Conservation (phyloP, 2,888 invertebrate species). For the Nowickia ferox region DNA sequence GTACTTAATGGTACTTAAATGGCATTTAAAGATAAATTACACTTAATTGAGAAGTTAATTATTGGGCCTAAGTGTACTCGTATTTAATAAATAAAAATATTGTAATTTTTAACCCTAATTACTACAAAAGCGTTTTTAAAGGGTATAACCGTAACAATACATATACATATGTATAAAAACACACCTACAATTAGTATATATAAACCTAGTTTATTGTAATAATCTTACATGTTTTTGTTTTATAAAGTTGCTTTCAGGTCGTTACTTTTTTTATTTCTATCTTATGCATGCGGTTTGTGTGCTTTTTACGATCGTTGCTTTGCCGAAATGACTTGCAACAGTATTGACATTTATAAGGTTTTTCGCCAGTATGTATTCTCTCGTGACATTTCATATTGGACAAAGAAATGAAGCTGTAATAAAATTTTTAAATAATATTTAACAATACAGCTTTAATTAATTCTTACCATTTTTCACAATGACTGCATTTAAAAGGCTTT, state of each 20-base stretch:
- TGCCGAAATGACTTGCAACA: constrained; percentile 83
- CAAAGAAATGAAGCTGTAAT: constrained; percentile 44
- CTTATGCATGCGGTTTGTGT: constrained; percentile 79
- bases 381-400: constrained; percentile 44
- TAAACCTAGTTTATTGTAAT: not conserved
- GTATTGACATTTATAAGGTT: constrained; percentile 84
- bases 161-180: not conserved
- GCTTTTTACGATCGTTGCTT: constrained; percentile 74
- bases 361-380: constrained; percentile 78
- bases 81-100: no score
- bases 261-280: constrained; percentile 17
- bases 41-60: no score
- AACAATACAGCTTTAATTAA: not conserved
- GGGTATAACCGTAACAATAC: no score
- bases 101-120: no score
- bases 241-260: not conserved
- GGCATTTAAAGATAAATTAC: no score
- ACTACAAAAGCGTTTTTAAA: no score
- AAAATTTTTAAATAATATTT: not conserved
- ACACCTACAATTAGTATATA: not conserved
- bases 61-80: no score
- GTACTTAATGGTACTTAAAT: no score
- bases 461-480: constrained; percentile 77
- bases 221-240: constrained; percentile 2
- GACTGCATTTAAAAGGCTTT: constrained; percentile 73